phyloP scores from a whole-genome alignment of 2,113 vertebrate species.

The Anas platyrhynchos region DNA sequence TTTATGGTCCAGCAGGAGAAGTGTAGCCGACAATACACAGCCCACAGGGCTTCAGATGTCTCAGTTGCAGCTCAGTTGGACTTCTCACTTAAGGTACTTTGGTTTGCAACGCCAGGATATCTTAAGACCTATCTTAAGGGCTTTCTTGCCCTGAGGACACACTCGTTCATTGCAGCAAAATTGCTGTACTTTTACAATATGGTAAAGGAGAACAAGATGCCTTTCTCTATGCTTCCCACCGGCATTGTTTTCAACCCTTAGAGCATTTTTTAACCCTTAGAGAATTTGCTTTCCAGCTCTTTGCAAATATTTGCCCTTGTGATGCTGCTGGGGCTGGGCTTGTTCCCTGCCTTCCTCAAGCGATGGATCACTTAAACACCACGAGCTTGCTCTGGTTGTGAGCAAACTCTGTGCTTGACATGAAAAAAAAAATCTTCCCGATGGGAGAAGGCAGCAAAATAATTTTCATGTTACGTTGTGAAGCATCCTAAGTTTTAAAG shows the following conservation, averaged over 20 bases:
- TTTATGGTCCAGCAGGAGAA: neutral
- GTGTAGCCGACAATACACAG: neutral
- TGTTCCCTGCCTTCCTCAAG: neutral
- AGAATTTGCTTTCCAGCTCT: neutral
- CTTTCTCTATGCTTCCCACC: neutral
- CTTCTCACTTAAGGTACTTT: neutral
- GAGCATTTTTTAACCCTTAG: neutral
- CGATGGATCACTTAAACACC: neutral
- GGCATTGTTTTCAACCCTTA: neutral
- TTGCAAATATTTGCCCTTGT: neutral
- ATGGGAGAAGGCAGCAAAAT: neutral
- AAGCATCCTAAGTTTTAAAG: neutral
- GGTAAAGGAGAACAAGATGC: neutral
- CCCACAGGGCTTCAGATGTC: neutral
- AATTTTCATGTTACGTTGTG: neutral
- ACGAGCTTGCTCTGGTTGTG: neutral
- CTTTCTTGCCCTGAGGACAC: neutral
- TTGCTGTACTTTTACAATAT: neutral
- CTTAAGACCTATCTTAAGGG: neutral
- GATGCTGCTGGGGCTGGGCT: neutral
- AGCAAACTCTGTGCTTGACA: neutral
- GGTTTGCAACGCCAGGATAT: neutral
- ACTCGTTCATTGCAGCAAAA: neutral
- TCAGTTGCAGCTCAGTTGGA: neutral
- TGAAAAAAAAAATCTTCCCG: neutral